Base-by-base conservation (phyloP, 2,888 invertebrate species). In the Schrankia costaestrigalis region DNA sequence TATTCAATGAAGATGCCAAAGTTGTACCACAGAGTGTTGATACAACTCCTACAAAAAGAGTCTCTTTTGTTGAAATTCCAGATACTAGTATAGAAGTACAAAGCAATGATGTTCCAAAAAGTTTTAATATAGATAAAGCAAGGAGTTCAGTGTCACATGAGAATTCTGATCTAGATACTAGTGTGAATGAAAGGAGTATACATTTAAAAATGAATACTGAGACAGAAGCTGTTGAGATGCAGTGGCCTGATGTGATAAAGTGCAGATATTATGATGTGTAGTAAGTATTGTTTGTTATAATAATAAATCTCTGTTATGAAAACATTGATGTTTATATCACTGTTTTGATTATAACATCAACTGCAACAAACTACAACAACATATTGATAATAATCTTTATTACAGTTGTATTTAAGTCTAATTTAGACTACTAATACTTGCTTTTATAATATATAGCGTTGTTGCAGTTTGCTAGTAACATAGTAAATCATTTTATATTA, bases 261-360 rank as follows among this genome's bases (percentile, higher is more conserved):
- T 91, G 91, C 48, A 90, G 91, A 68, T 89, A 90, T 64, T 90
- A 93, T 80, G 94, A 93, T 63, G 87, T 95, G 40, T 90, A 93
- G 94, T 94, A 77, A 90, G 91, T 90, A 69, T 50, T 41, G 14
- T 29, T 8, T 19, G 3, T n/a, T 19, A 8, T 19, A 9, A n/a
- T 19, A 19, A 17, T 17, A 17, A 4, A 3, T 4, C 17, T 17
- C 4, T 4, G 17, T 4, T 4, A 17, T 4, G 4, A 17, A n/a
- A n/a, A n/a, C n/a, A n/a, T n/a, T n/a, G n/a, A n/a, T n/a, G n/a
- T n/a, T n/a, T n/a, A n/a, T n/a, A n/a, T n/a, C n/a, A n/a, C n/a
- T n/a, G n/a, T n/a, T n/a, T n/a, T n/a, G n/a, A n/a, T n/a, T n/a
- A n/a, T n/a, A n/a, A n/a, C n/a, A n/a, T n/a, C n/a, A n/a, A n/a